phyloP scores from a whole-genome alignment of 53 echinoderm and acorn worm species.

The Crossaster papposus region DNA sequence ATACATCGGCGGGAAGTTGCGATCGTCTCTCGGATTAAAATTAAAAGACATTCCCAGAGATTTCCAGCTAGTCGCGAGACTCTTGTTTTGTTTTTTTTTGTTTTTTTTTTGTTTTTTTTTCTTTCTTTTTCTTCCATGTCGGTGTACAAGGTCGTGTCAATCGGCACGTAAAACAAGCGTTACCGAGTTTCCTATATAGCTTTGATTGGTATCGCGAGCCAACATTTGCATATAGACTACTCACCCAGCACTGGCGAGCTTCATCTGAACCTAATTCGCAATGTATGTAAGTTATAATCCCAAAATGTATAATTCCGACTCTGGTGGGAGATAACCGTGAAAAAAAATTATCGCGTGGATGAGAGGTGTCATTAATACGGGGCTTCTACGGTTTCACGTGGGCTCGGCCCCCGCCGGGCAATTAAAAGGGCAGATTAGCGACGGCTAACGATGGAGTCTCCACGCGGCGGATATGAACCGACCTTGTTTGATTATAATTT shows the following conservation, averaged over 20 bases:
- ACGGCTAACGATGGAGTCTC: not conserved
- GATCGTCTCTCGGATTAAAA: slow-evolving; percentile 23
- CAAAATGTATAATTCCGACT: too few relatives aligned
- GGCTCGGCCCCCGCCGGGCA: slow-evolving; percentile 9
- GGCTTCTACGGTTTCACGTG: slow-evolving; percentile 34
- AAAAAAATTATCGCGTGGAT: slow-evolving; percentile 28
- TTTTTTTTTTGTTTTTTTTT: too few relatives aligned
- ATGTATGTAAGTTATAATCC: not conserved
- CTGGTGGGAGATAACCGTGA: not conserved
- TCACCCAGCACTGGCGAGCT: not conserved
- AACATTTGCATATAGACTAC: slow-evolving; percentile 44
- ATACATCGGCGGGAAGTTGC: not conserved
- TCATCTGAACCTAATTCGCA: not conserved
- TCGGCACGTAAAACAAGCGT: slow-evolving; percentile 31
- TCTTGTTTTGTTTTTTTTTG: not conserved
- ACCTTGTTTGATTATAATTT: slow-evolving; percentile 50
- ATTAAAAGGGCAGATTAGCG: slow-evolving; percentile 49
- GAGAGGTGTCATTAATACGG: slow-evolving; percentile 29
- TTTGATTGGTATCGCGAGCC: not conserved
- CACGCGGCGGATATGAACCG: slow-evolving; percentile 7
- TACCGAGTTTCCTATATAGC: not conserved
- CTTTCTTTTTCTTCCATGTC: too few relatives aligned
- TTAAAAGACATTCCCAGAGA: slow-evolving; percentile 15
- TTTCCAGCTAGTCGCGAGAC: not conserved
- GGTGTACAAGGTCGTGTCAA: slow-evolving; percentile 29